Conservation (phyloP, 2,888 invertebrate genomes). For the Acholoe squamosa region DNA sequence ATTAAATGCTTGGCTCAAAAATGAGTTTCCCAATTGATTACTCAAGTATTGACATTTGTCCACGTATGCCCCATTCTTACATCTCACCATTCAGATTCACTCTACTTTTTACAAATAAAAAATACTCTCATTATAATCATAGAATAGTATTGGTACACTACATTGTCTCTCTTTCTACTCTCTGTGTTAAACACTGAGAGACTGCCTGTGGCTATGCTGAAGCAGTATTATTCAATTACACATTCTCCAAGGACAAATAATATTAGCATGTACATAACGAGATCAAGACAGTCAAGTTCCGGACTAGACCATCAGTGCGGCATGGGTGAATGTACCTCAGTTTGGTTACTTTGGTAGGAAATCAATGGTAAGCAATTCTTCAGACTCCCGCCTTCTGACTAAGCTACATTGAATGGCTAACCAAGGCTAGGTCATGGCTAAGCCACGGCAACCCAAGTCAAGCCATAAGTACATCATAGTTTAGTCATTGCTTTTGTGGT, state of each 20-base stretch:
- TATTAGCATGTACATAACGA: slow-evolving; percentile 18
- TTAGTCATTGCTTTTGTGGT: no score
- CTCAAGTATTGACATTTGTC: slow-evolving; percentile 38
- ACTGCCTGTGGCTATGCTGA: slow-evolving; percentile 49
- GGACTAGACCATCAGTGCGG: neutral
- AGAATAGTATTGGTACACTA: slow-evolving; percentile 11
- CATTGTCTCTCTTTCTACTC: neutral
- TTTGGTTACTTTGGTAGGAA: neutral
- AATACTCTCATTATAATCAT: slow-evolving; percentile 53
- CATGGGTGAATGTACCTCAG: neutral
- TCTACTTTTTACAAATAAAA: slow-evolving; percentile 44
- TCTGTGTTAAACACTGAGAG: neutral
- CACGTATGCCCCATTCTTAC: slow-evolving; percentile 45
- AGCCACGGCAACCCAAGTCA: no score
- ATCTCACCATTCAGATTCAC: slow-evolving; percentile 42
- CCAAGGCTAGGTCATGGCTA: no score
- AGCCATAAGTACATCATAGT: no score
- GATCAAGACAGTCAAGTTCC: neutral
- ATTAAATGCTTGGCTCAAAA: slow-evolving; percentile 4
- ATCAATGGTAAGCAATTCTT: no score
- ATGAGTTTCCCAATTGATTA: slow-evolving; percentile 8
- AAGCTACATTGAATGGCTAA: no score
- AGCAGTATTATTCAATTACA: slow-evolving; percentile 7
- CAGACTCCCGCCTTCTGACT: no score
- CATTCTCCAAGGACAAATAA: neutral